Evolutionary conservation across 2,113 vertebrate species (phyloP), one percentile per base, ranked within the genome.

Genomic region (Gasterosteus aculeatus): DNA sequence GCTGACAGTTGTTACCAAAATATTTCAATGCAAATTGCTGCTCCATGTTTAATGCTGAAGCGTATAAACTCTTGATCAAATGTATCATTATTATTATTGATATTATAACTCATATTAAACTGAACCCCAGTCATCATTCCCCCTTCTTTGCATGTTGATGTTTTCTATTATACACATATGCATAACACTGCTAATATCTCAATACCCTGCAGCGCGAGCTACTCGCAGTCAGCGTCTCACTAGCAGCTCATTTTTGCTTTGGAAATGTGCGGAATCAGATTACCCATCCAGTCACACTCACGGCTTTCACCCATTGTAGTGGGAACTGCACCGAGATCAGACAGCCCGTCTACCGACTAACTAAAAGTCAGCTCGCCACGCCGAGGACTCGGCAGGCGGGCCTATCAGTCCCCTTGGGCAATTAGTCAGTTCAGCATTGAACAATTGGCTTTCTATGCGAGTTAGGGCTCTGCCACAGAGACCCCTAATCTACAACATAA

Each of bases 151-250:
- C 65, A 49, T 22, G n/a, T 1, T 46, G 29, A 58, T 16, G 33
- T 1, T 56, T 12, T 54, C 11, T 54, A 64, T 29, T 22, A 69
- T 70, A 46, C 73, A 66, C 68, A 19, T 38, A 65, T 60, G 61
- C 26, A 56, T 68, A 86, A 54, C 42, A 31, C 53, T 59, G 46
- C 46, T 62, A 72, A 59, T 64, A 67, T 75, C 49, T 59, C 60
- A 70, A 76, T 62, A 71, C 47, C 59, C 47, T 46, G 72, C 71
- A 38, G 47, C 3, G 59, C 19, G 33, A 56, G 65, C 78, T 60
- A 44, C 80, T 59, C 63, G 22, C 42, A 29, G 60, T 60, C 71
- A 58, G 59, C 64, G 60, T 62, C 61, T 72, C 74, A 72, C 75
- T 51, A 75, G 39, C n/a, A 41, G 39, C 35, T 31, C 19, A 75